Base-by-base conservation (phyloP, 1,140 invertebrate species). In the Drosophila pseudoobscura region DNA sequence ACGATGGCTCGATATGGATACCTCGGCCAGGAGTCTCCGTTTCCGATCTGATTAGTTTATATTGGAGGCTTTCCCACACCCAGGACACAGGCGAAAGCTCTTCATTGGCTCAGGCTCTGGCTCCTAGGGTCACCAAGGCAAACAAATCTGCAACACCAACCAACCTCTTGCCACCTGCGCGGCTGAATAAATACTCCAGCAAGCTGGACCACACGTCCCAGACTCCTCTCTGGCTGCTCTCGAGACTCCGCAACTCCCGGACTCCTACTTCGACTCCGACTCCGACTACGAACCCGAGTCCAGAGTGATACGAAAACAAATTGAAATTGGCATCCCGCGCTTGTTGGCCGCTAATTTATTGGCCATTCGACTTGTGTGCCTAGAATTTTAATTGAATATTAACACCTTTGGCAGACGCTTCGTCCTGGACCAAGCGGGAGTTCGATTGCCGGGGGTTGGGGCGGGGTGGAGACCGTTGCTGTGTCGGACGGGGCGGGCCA, bases 361-460 rank as follows among this genome's bases (percentile, higher is more conserved):
- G 44, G 75, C 46, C 80, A 75, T 39, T 61, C 79, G 74, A 41
- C 69, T 35, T 49, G 64, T 54, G 68, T 75, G 68, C 69, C 80
- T 87, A 85, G 82, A 85, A 85, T 85, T 85, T 85, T 85, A 85
- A 85, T 85, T 85, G 80, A 85, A 85, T 85, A 85, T 85, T 85
- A 87, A 87, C 80, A 85, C 80, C 80, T 85, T 85, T 85, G 82
- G 77, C 80, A 66, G 64, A 58, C 57, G 53, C 51, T 51, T 43
- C 31, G 31, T 15, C 52, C 17, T 22, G n/a, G 20, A 7, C 29
- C n/a, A 9, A 24, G 54, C 13, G 49, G 44, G 43, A 54, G 50
- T 43, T 53, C 20, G 20, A 20, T 20, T 20, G n/a, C 61, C 31
- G 11, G 7, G 13, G 8, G 0, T 8, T 52, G 26, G 26, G 6